Percentiles rank a stretch among this genome's conserved stretches.
Evolutionary conservation across 2,113 vertebrate genomes (phyloP).

Genomic region (Sinosuthora webbiana): DNA sequence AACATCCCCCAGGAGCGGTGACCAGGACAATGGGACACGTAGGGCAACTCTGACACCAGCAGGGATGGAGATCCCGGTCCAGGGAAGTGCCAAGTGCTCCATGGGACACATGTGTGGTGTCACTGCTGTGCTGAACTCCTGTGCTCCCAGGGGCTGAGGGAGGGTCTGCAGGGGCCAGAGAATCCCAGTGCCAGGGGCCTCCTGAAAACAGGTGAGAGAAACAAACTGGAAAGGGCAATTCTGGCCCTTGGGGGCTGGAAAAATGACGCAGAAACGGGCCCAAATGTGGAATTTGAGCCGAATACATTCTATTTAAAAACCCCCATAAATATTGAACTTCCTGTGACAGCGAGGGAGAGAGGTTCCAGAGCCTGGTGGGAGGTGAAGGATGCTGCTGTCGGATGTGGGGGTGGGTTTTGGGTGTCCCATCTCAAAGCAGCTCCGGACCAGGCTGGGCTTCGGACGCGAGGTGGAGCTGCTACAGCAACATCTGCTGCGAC

Average conservation of each 20-base stretch:
- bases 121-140: neutral
- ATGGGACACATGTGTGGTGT: rapidly evolving
- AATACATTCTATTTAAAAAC: rapidly evolving
- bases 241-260: neutral
- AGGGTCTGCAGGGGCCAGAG: neutral
- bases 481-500: neutral
- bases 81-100: rapidly evolving
- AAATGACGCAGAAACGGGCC: neutral
- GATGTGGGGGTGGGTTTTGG: neutral
- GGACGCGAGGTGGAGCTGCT: neutral
- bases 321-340: neutral
- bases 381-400: rapidly evolving
- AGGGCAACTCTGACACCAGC: neutral
- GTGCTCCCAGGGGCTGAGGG: neutral
- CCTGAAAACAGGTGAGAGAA: neutral
- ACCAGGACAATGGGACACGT: rapidly evolving
- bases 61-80: neutral
- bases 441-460: rapidly evolving
- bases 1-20: rapidly evolving
- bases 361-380: neutral
- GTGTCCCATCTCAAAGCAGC: neutral
- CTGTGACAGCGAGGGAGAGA: neutral
- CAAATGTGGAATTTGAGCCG: neutral
- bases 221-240: neutral
- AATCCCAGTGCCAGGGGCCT: neutral